These are phyloP conservation scores for Anthonomus grandis DNA, from an alignment of 1,140 invertebrate species.

Conservation along the genomic window DNA sequence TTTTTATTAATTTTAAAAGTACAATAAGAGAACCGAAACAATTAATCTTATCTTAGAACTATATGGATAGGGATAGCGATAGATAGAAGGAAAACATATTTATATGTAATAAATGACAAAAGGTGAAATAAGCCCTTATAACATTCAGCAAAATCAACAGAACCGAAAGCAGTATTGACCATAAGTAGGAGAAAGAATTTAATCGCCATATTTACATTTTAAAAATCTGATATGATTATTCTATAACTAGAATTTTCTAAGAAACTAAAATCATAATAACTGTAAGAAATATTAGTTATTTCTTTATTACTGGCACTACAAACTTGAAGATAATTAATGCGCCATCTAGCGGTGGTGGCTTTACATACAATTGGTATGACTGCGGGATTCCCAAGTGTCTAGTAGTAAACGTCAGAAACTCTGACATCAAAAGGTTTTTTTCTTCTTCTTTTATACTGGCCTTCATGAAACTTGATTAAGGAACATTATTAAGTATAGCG, in stretches of 20 bases:
- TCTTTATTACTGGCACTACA: background rate
- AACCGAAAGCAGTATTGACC: constrained; percentile 47
- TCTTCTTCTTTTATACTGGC: background rate
- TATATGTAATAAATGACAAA: background rate
- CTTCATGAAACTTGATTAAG: background rate
- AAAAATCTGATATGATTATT: constrained; percentile 39
- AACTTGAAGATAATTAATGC: background rate
- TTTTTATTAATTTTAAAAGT: constrained; percentile 16
- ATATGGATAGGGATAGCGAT: background rate
- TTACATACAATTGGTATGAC: background rate
- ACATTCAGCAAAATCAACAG: background rate
- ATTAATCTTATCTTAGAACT: background rate
- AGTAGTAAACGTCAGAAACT: background rate
- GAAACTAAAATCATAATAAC: constrained; percentile 8
- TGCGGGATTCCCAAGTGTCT: background rate
- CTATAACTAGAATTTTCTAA: constrained; percentile 28
- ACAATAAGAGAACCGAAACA: background rate
- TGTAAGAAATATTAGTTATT: background rate
- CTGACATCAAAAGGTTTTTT: background rate
- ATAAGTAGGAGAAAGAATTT: constrained; percentile 45
- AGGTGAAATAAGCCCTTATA: background rate
- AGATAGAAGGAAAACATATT: background rate
- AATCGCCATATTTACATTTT: constrained; percentile 26
- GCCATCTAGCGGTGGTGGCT: too few relatives aligned
- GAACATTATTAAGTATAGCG: background rate